Percentiles rank a stretch among this genome's conserved stretches.
Conservation (phyloP, 2,113 vertebrate species). For the Protomyctophum bolini region DNA sequence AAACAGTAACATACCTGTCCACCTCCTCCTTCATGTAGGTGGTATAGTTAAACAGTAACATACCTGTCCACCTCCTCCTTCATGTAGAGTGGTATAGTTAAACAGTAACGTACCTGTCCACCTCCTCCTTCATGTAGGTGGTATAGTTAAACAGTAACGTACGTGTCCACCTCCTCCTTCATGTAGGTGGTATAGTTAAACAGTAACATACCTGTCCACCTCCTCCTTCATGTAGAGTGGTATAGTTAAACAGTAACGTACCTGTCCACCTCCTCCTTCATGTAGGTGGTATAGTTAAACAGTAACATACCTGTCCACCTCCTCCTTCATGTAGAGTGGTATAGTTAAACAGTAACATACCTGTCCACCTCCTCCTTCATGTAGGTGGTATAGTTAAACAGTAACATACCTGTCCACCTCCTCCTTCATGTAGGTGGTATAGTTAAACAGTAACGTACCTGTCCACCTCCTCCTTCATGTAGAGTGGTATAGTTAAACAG, state of each 20-base stretch:
- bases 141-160: slow-evolving; percentile 78
- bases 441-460: no score
- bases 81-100: slow-evolving; percentile 96
- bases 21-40: slow-evolving; percentile 99
- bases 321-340: slow-evolving; percentile 99
- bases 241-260: slow-evolving; percentile 79
- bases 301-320: slow-evolving; percentile 88
- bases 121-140: slow-evolving; percentile 99
- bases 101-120: slow-evolving; percentile 84
- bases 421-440: no score
- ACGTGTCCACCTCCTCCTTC: slow-evolving; percentile 99
- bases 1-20: slow-evolving; percentile 82
- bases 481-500: no score
- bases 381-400: slow-evolving; percentile 90
- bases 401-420: no score
- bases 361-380: slow-evolving; percentile 99
- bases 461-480: no score
- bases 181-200: slow-evolving; percentile 94
- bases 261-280: slow-evolving; percentile 99
- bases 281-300: slow-evolving; percentile 92
- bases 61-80: slow-evolving; percentile 98
- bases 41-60: slow-evolving; percentile 79
- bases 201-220: slow-evolving; percentile 86
- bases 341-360: slow-evolving; percentile 78
- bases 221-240: slow-evolving; percentile 99